Conservation (phyloP, 2,113 vertebrate species). For the Campylomormyrus tamandua region DNA sequence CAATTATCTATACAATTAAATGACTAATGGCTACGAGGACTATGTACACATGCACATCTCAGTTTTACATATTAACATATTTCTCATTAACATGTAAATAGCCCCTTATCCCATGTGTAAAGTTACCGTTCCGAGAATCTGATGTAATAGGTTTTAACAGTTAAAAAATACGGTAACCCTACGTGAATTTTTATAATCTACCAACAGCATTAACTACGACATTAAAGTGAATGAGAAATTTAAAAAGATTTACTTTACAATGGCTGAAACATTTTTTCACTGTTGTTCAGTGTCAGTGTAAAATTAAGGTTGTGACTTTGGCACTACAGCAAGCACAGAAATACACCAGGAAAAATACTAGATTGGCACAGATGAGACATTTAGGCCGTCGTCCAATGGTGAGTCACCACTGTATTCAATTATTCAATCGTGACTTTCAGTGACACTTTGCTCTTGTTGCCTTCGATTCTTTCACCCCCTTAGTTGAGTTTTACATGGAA, state of each 20-base stretch:
- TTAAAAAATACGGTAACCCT: constrained; percentile 67
- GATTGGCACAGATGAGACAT: constrained; percentile 40
- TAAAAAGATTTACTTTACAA: not conserved
- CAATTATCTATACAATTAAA: not conserved
- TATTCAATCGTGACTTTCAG: constrained; percentile 15
- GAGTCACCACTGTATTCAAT: constrained; percentile 40
- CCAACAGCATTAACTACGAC: constrained; percentile 27
- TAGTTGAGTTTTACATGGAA: not conserved
- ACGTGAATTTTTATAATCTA: constrained; percentile 38
- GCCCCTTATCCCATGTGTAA: constrained; percentile 70
- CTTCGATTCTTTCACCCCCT: constrained; percentile 18
- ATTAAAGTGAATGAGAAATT: constrained; percentile 40
- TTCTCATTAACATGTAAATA: constrained; percentile 61
- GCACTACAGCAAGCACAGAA: constrained; percentile 57
- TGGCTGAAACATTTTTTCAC: not conserved
- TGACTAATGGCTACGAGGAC: constrained; percentile 16
- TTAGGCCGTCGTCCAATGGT: constrained; percentile 30
- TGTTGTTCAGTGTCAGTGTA: constrained; percentile 5
- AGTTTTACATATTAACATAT: constrained; percentile 51
- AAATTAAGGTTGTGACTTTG: constrained; percentile 44
- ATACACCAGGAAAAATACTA: constrained; percentile 18
- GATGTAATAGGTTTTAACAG: constrained; percentile 46
- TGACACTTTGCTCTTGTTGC: constrained; percentile 11
- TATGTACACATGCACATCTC: constrained; percentile 36
- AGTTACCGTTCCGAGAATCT: constrained; percentile 60